These are phyloP conservation scores for Sebastes hubbsi DNA, from an alignment of 2,797 vertebrate species.

Conservation along the genomic window DNA sequence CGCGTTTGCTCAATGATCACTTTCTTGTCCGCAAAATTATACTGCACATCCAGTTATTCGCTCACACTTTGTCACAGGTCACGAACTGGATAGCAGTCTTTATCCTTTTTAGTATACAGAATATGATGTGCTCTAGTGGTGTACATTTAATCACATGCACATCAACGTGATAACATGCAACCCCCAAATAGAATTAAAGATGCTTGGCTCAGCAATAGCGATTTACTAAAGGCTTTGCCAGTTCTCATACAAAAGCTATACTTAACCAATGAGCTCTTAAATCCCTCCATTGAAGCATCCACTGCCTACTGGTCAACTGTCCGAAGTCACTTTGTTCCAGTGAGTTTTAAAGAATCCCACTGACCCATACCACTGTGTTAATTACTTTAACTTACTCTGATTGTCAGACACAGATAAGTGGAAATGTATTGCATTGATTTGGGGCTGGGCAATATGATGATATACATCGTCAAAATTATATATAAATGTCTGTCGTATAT, in stretches of 20 bases:
- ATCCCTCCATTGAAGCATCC: slow-evolving; percentile 65
- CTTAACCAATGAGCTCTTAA: slow-evolving; percentile 65
- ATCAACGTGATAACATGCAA: neutral
- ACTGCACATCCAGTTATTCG: neutral
- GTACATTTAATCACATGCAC: neutral
- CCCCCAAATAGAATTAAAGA: slow-evolving; percentile 32
- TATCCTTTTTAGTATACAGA: neutral
- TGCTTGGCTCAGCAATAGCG: slow-evolving; percentile 58
- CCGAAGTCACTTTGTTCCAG: slow-evolving; percentile 25
- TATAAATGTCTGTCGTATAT: too few relatives aligned
- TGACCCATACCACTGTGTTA: neutral
- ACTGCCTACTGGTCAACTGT: slow-evolving; percentile 19
- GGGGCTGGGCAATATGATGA: too few relatives aligned
- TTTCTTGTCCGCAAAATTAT: neutral
- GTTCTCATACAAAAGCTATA: slow-evolving; percentile 65
- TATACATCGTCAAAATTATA: too few relatives aligned
- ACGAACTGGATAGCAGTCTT: neutral
- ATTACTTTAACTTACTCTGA: neutral
- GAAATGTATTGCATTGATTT: too few relatives aligned
- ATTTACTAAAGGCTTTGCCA: slow-evolving; percentile 60
- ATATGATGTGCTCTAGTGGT: neutral
- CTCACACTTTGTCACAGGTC: neutral
- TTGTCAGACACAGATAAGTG: neutral
- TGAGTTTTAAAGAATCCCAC: neutral
- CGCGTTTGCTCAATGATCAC: too few relatives aligned